Evolutionary conservation across 2,113 vertebrate species (phyloP).

Genomic region (Peromyscus californicus): DNA sequence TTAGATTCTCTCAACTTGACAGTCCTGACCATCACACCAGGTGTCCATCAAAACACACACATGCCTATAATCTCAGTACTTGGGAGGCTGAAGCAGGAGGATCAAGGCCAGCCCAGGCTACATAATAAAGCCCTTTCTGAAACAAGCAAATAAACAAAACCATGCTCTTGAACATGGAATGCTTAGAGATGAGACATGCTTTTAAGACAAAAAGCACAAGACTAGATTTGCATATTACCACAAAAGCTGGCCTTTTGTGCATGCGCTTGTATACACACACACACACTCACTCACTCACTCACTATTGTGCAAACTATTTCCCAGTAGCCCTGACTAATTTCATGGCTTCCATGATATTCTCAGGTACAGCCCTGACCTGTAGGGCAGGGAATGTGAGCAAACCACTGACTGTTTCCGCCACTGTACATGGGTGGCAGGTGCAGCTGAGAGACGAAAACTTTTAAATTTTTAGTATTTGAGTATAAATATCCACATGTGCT

Average conservation of each 20-base stretch:
- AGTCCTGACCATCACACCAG: too few species aligned
- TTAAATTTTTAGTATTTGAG: neutral
- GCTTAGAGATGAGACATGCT: neutral
- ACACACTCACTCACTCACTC: neutral
- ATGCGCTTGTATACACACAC: neutral
- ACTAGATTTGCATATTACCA: neutral
- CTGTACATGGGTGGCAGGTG: neutral
- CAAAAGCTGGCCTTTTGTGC: neutral
- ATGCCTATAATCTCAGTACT: neutral
- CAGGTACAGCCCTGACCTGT: neutral
- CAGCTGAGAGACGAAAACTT: neutral
- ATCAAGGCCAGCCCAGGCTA: neutral
- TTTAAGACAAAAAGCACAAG: constrained; percentile 42
- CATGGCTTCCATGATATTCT: neutral
- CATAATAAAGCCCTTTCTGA: neutral
- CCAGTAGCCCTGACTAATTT: neutral
- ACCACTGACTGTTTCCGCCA: neutral
- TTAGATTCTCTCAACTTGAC: neutral
- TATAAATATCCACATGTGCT: neutral
- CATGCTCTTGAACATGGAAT: neutral
- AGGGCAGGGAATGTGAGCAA: neutral
- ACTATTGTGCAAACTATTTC: neutral
- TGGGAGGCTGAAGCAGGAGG: neutral
- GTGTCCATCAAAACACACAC: neutral
- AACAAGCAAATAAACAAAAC: neutral